Conservation (phyloP, 1,140 invertebrate species). For the Atta cephalotes region DNA sequence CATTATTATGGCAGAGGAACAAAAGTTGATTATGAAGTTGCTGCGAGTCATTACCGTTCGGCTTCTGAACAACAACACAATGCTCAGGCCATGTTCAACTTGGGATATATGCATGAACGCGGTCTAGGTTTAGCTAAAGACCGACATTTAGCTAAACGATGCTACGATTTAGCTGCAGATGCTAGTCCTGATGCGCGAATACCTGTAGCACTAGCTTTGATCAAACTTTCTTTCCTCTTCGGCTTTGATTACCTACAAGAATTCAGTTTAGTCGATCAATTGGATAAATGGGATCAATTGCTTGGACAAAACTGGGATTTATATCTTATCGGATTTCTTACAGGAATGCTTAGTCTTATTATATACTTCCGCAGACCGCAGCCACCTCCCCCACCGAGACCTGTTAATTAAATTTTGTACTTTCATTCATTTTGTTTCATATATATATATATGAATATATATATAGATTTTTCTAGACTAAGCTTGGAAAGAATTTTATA, state of each 20-base stretch:
- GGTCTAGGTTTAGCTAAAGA: constrained; percentile 94
- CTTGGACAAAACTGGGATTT: constrained; percentile 97
- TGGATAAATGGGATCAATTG: constrained; percentile 82
- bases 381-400: constrained; percentile 80
- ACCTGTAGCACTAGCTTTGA: constrained; percentile 96
- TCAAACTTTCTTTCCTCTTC: constrained; percentile 94
- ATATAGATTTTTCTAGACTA: constrained; percentile 58
- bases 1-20: constrained; percentile 98
- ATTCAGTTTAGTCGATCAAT: constrained; percentile 86
- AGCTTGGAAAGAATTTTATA: constrained; percentile 65
- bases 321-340: constrained; percentile 94
- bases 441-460: constrained; percentile 52
- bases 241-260: constrained; percentile 91
- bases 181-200: constrained; percentile 97
- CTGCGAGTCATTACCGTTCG: constrained; percentile 95
- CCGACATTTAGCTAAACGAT: constrained; percentile 94
- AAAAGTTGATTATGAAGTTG: constrained; percentile 96
- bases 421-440: constrained; percentile 44
- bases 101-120: constrained; percentile 99
- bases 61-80: constrained; percentile 98
- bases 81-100: constrained; percentile 99
- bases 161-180: constrained; percentile 98
- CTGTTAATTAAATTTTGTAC: constrained; percentile 77
- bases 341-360: constrained; percentile 93
- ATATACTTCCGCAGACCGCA: constrained; percentile 92